Evolutionary conservation across 2,888 invertebrate genomes (phyloP), one percentile per base, ranked within the genome.

Genomic region (Pantelozetes paolii): DNA sequence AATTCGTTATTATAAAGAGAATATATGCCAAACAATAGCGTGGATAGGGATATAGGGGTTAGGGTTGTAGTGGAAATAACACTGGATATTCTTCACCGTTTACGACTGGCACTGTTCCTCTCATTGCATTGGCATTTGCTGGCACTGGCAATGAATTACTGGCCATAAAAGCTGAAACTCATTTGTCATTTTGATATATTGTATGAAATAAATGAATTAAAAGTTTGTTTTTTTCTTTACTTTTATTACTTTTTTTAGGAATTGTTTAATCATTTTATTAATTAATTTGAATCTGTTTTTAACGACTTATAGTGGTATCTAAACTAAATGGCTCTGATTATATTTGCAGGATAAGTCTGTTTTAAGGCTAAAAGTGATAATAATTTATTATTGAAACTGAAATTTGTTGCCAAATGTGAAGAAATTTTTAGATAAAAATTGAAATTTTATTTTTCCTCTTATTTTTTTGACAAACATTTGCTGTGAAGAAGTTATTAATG

Each of bases 121-220:
- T n/a, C 36, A 36, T 9, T 15, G 45, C 45, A 15, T 6, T 11
- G 6, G 15, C 45, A 15, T 45, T 45, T 45, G 11, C 15, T 45
- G 11, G 6, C 11, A 45, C 45, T 45, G 45, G 28, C 15, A 59
- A 59, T 59, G 30, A 59, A 59, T 59, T 59, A 59, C 59, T 59
- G 59, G 59, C 30, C 59, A 59, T 59, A 59, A 59, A 59, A 59
- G 23, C 3, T 15, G 13, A 30, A 59, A 59, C 18, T 59, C 59
- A 59, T 59, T 59, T 59, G 59, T 59, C 59, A 28, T 59, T 59
- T 59, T 59, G 59, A 59, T 59, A 59, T 59, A 59, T 59, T 15
- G 20, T 30, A 15, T 23, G 50, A 20, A 20, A 50, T 23, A 50
- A 20, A 23, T 50, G 50, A 45, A 45, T 50, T 8, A 50, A 50